phyloP scores from a whole-genome alignment of 2,888 invertebrate genomes.

The Xylocampa areola region DNA sequence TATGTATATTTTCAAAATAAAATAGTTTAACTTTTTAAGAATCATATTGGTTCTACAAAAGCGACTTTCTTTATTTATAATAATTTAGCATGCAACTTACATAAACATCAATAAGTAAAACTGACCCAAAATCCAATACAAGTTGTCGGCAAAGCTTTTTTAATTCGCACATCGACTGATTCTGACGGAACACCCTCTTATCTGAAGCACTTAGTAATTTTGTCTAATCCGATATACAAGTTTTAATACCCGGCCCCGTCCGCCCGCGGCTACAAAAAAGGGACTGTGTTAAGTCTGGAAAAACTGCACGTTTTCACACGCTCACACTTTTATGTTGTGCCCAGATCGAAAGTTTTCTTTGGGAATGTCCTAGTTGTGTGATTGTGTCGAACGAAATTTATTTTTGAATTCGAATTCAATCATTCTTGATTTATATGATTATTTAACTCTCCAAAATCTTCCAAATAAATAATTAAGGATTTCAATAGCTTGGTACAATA shows the following conservation, averaged over 20 bases:
- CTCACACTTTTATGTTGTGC: conserved; percentile 60
- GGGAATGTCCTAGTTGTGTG: conserved; percentile 11
- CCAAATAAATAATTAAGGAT: too few relatives aligned
- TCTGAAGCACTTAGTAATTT: conserved; percentile 87
- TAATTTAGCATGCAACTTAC: background rate
- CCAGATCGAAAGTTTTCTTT: background rate
- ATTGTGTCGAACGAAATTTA: background rate
- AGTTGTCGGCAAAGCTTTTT: conserved; percentile 52
- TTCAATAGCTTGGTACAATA: too few relatives aligned
- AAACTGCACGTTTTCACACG: conserved; percentile 88
- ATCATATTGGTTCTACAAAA: too few relatives aligned
- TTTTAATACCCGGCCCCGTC: conserved; percentile 83
- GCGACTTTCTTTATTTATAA: too few relatives aligned
- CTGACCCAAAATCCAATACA: conserved; percentile 31
- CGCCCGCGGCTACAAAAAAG: conserved; percentile 85
- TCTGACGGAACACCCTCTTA: conserved; percentile 69
- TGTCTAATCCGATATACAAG: conserved; percentile 87
- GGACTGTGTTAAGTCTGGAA: conserved; percentile 81
- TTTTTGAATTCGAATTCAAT: too few relatives aligned
- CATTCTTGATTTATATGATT: background rate
- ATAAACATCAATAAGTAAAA: conserved; percentile 14
- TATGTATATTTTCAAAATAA: too few relatives aligned
- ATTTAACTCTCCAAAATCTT: too few relatives aligned
- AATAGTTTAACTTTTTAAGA: too few relatives aligned
- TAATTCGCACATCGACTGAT: conserved; percentile 50